Conservation (phyloP, 2,888 invertebrate species). For the Vanessa cardui region DNA sequence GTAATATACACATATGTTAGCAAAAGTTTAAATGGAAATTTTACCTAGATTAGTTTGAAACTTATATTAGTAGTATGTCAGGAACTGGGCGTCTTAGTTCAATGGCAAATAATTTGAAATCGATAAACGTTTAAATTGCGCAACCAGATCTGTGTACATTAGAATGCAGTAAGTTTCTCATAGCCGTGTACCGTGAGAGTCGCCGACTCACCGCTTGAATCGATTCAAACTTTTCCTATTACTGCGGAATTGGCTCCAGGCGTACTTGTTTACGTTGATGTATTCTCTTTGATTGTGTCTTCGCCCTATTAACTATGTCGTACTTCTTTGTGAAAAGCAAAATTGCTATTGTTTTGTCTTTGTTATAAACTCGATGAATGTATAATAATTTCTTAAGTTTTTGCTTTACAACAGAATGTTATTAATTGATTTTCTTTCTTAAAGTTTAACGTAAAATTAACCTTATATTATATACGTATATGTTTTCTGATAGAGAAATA, state of each 20-base stretch:
- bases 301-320: constrained; percentile 19
- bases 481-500: no score
- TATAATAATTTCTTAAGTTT: not conserved
- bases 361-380: not conserved
- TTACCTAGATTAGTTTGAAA: not conserved
- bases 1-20: no score
- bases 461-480: no score
- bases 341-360: not conserved
- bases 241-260: constrained; percentile 56
- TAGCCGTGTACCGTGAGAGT: constrained; percentile 41
- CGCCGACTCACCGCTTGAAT: constrained; percentile 51
- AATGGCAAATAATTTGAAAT: constrained; percentile 29
- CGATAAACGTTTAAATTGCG: constrained; percentile 32
- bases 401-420: not conserved
- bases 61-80: not conserved
- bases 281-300: constrained; percentile 43
- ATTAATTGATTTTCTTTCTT: no score
- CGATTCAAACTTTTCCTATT: constrained; percentile 70
- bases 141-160: constrained; percentile 37
- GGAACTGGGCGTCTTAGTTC: constrained; percentile 9
- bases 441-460: no score
- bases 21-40: not conserved
- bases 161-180: constrained; percentile 43
- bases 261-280: constrained; percentile 55
- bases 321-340: constrained; percentile 11